Percentiles rank a stretch among this genome's conserved stretches.
Conservation (phyloP, 2,888 invertebrate species). For the Agelastica alni region DNA sequence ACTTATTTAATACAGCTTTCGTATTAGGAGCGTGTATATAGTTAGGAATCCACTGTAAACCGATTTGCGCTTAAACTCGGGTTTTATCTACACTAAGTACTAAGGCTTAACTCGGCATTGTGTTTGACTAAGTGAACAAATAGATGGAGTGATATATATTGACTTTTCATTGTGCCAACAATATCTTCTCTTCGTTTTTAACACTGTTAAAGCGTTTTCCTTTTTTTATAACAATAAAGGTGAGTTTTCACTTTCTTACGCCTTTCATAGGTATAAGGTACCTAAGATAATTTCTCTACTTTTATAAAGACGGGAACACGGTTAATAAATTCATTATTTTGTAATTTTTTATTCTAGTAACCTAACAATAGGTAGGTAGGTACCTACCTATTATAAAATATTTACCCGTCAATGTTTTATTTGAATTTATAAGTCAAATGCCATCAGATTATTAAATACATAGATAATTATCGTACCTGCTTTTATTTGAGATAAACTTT, state of each 20-base stretch:
- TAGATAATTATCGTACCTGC: no score
- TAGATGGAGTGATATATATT: slow-evolving; percentile 59
- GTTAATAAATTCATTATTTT: no score
- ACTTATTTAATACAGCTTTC: slow-evolving; percentile 60
- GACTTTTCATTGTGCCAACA: slow-evolving; percentile 48
- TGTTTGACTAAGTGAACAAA: slow-evolving; percentile 60
- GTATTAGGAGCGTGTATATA: slow-evolving; percentile 60
- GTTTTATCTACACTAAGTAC: slow-evolving; percentile 60
- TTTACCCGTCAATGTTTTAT: no score
- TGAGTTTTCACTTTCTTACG: slow-evolving; percentile 41
- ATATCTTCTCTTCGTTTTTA: slow-evolving; percentile 39
- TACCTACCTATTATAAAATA: no score
- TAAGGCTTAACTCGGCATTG: slow-evolving; percentile 58
- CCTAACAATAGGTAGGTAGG: no score
- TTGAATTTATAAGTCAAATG: no score
- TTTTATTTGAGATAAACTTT: no score
- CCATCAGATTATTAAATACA: no score
- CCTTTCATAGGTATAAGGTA: no score
- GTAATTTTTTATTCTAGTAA: no score
- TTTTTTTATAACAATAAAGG: slow-evolving; percentile 35
- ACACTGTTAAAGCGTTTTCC: slow-evolving; percentile 39
- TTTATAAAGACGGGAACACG: no score
- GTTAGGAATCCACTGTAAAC: slow-evolving; percentile 60
- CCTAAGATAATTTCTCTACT: no score
- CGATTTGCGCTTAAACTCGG: slow-evolving; percentile 59